These are phyloP conservation scores for Malurus elegans DNA, from an alignment of 2,113 vertebrate genomes.

Conservation along the genomic window DNA sequence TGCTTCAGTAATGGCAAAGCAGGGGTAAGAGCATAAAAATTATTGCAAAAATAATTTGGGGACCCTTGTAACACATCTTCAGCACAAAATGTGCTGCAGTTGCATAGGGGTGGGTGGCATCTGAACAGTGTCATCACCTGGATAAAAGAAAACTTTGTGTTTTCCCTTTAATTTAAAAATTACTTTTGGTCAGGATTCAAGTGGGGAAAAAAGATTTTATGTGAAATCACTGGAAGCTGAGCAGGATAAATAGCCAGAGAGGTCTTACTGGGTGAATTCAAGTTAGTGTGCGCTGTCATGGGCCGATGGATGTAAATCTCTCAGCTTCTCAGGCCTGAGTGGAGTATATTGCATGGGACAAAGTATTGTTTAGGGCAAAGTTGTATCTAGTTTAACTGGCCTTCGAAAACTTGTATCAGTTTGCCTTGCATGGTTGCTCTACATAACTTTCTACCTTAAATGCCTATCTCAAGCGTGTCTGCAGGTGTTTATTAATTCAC, in stretches of 20 bases:
- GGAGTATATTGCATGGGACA: neutral
- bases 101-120: neutral
- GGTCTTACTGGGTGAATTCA: neutral
- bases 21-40: neutral
- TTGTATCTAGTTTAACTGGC: neutral
- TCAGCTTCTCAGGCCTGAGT: neutral
- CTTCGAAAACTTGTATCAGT: constrained; percentile 3
- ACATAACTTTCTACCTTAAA: neutral
- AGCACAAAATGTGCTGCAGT: neutral
- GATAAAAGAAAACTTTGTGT: neutral
- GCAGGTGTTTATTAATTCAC: constrained; percentile 37
- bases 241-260: neutral
- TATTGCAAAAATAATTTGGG: neutral
- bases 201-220: neutral
- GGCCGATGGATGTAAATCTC: neutral
- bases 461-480: neutral
- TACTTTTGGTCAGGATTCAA: neutral
- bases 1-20: neutral
- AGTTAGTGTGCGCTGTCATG: neutral
- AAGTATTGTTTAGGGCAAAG: neutral
- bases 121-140: neutral
- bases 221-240: neutral
- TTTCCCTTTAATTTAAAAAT: neutral
- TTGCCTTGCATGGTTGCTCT: neutral
- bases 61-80: neutral